Evolutionary conservation across 2,113 vertebrate genomes (phyloP), one percentile per base, ranked within the genome.

Genomic region (Sardina pilchardus): DNA sequence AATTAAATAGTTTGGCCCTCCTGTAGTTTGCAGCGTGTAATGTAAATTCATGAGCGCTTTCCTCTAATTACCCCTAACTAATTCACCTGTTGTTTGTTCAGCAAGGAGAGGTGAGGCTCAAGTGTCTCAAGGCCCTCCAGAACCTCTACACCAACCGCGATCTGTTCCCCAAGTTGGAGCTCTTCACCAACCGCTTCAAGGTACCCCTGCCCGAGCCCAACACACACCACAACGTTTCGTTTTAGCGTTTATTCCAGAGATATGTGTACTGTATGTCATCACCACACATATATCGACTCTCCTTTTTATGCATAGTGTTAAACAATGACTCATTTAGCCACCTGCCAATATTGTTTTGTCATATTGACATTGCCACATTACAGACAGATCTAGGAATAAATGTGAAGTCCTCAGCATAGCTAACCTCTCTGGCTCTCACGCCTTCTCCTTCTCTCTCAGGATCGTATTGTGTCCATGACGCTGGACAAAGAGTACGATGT

Each of bases 111-210:
- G 98, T 99, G 90, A 97, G 98, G 91, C 94, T 99, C 89, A 99
- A 99, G 94, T 99, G 98, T 94, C 95, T 99, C 93, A 99, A 99
- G 95, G 98, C 98, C 87, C 96, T 99, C 82, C 98, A 99, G 93
- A 99, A 97, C 89, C 95, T 99, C 0, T 99, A 99, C 93, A 99
- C 98, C 88, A 99, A 99, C 94, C 94, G 98, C 94, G 98, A 99
- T 83, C 96, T 99, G 87, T 99, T 98, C 85, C 98, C 98, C 81
- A 99, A 99, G 91, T 95, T 99, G 88, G 98, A 99, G 91, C 96
- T 99, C 63, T 99, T 99, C 93, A 99, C 98, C 71, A 99, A 99
- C 89, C 96, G 98, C 92, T 99, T 99, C 91, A 99, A 99, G 97
- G 98, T 99, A 95, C 48, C 82, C 87, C 12, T 10, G n/a, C 63